Conservation (phyloP, 2,888 invertebrate genomes). For the Cactoblastis cactorum region DNA sequence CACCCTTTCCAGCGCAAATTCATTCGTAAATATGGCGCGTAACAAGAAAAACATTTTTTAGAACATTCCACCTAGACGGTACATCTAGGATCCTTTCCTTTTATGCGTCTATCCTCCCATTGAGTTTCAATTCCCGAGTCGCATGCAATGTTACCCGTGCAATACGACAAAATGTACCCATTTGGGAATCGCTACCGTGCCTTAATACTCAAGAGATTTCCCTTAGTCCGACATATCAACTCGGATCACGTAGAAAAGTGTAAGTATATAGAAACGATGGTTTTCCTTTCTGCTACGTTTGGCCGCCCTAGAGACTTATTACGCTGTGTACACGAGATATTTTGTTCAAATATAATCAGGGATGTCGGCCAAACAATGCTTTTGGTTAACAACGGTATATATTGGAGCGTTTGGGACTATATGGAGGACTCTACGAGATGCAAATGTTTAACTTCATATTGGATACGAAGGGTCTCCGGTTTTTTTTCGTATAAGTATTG, state of each 20-base stretch:
- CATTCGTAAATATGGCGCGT: slow-evolving; percentile 10
- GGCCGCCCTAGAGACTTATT: slow-evolving; percentile 74
- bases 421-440: slow-evolving; percentile 44
- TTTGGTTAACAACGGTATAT: slow-evolving; percentile 65
- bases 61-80: slow-evolving; percentile 16
- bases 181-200: slow-evolving; percentile 59
- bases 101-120: slow-evolving; percentile 47
- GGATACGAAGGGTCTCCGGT: slow-evolving; percentile 42
- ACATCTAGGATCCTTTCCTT: slow-evolving; percentile 27
- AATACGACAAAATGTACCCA: slow-evolving; percentile 60
- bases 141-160: slow-evolving; percentile 46
- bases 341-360: slow-evolving; percentile 77
- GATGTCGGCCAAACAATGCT: slow-evolving; percentile 66
- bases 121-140: slow-evolving; percentile 58
- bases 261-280: slow-evolving; percentile 60
- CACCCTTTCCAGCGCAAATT: slow-evolving; percentile 12
- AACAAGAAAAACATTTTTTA: slow-evolving; percentile 14
- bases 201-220: slow-evolving; percentile 72
- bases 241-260: slow-evolving; percentile 60
- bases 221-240: slow-evolving; percentile 57
- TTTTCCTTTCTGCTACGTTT: slow-evolving; percentile 72
- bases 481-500: slow-evolving; percentile 35
- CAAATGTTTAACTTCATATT: slow-evolving; percentile 70
- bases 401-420: slow-evolving; percentile 42
- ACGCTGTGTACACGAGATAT: slow-evolving; percentile 72